These are phyloP conservation scores for Thera obeliscata DNA, from an alignment of 2,888 invertebrate genomes.

Conservation along the genomic window DNA sequence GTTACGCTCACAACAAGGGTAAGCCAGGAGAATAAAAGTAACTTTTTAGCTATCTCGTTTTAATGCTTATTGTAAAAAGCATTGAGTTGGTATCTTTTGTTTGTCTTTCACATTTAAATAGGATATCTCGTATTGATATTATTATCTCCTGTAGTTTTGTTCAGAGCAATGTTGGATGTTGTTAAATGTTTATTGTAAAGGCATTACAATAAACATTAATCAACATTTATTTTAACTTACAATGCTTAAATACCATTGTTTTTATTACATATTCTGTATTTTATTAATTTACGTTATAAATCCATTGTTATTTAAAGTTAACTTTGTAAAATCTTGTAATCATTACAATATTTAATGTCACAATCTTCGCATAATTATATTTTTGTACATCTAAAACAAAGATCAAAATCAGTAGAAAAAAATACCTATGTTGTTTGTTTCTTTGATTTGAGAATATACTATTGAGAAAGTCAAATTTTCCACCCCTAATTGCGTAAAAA, in stretches of 20 bases:
- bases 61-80: slow-evolving; percentile 36
- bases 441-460: slow-evolving; percentile 34
- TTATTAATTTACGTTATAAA: too few relatives aligned
- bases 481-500: slow-evolving; percentile 62
- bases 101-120: slow-evolving; percentile 30
- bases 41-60: slow-evolving; percentile 43
- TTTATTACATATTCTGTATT: too few relatives aligned
- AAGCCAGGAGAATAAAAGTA: slow-evolving; percentile 36
- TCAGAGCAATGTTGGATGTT: slow-evolving; percentile 22
- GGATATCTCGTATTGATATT: not conserved
- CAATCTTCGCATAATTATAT: too few relatives aligned
- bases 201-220: too few relatives aligned
- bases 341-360: too few relatives aligned
- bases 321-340: too few relatives aligned
- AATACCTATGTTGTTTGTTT: not conserved
- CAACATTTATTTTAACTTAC: too few relatives aligned
- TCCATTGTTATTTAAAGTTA: too few relatives aligned
- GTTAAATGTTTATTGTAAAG: not conserved
- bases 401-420: not conserved
- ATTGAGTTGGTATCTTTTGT: slow-evolving; percentile 34
- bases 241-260: too few relatives aligned
- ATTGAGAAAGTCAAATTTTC: slow-evolving; percentile 48
- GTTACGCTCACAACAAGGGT: slow-evolving; percentile 5
- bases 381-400: too few relatives aligned
- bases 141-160: slow-evolving; percentile 15